phyloP scores from a whole-genome alignment of 2,888 invertebrate species.

The Leptopilina myrica region DNA sequence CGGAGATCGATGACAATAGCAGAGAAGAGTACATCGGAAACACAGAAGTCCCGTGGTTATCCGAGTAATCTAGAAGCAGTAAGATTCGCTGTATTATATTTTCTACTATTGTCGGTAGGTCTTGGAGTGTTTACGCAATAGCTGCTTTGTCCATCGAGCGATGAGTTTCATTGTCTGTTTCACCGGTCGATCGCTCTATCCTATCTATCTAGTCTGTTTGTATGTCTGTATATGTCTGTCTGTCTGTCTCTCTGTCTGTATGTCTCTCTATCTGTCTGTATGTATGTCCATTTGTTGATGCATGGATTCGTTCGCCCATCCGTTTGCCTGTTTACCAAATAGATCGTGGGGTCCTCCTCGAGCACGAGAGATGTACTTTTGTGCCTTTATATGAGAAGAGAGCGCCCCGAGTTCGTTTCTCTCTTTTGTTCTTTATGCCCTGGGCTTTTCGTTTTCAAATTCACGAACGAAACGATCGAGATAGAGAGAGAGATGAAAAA shows the following conservation, averaged over 20 bases:
- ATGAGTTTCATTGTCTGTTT: constrained; percentile 75
- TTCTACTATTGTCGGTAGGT: constrained; percentile 60
- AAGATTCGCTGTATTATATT: constrained; percentile 61
- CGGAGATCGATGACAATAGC: constrained; percentile 49
- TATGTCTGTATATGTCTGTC: constrained; percentile 51
- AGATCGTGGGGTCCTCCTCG: constrained; percentile 65
- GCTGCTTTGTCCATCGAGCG: constrained; percentile 75
- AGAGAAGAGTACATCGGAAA: constrained; percentile 61
- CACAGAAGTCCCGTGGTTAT: constrained; percentile 66
- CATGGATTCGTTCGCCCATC: constrained; percentile 53
- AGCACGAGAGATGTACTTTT: constrained; percentile 72
- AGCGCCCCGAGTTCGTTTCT: constrained; percentile 65
- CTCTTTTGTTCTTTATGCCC: constrained; percentile 67
- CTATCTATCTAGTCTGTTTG: constrained; percentile 46
- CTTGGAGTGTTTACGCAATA: constrained; percentile 76
- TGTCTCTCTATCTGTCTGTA: constrained; percentile 56
- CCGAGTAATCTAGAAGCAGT: constrained; percentile 69
- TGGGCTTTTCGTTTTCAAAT: constrained; percentile 57
- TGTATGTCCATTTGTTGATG: constrained; percentile 52
- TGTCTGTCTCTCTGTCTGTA: constrained; percentile 60
- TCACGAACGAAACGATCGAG: constrained; percentile 43
- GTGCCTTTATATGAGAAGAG: constrained; percentile 69
- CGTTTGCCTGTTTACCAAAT: constrained; percentile 69
- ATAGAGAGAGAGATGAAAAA: constrained; percentile 40
- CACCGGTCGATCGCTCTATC: constrained; percentile 67